Percentiles rank a stretch among this genome's conserved stretches.
Conservation (phyloP, 2,888 invertebrate species). For the Allygus modestus region DNA sequence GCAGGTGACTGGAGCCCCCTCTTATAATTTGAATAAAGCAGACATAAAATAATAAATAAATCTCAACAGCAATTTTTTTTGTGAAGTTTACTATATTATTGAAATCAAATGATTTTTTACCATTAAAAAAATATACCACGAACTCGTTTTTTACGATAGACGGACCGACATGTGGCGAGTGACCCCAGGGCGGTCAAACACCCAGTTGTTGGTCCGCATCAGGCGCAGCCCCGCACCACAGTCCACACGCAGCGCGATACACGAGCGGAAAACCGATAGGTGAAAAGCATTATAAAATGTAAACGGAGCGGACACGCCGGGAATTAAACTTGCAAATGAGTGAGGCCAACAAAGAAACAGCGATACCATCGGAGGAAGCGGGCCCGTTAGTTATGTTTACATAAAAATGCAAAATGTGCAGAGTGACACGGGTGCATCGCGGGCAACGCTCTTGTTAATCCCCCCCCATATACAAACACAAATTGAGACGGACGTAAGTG, state of each 20-base stretch:
- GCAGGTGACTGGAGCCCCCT: too few species aligned
- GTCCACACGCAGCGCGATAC: background rate
- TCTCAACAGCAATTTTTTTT: too few species aligned
- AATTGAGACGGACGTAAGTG: too few species aligned
- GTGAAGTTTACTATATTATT: too few species aligned
- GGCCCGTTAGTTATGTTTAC: conserved; percentile 24
- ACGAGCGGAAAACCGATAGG: conserved; percentile 35
- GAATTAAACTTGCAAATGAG: conserved; percentile 56
- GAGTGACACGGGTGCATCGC: background rate
- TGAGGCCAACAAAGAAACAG: conserved; percentile 4
- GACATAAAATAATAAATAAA: too few species aligned
- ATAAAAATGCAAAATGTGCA: conserved; percentile 13
- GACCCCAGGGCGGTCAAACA: background rate
- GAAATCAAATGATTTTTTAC: too few species aligned
- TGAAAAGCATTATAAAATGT: conserved; percentile 45
- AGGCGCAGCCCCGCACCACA: background rate
- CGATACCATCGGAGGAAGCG: conserved; percentile 37
- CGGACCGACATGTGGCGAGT: too few species aligned
- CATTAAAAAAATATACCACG: too few species aligned
- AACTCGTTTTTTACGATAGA: too few species aligned
- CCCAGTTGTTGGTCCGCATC: background rate
- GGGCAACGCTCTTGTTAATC: background rate
- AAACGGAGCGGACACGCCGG: conserved; percentile 17
- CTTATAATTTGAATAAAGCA: too few species aligned
- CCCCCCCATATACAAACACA: too few species aligned